Conservation (phyloP, 2,113 vertebrate species). For the Dipodomys stephensi region DNA sequence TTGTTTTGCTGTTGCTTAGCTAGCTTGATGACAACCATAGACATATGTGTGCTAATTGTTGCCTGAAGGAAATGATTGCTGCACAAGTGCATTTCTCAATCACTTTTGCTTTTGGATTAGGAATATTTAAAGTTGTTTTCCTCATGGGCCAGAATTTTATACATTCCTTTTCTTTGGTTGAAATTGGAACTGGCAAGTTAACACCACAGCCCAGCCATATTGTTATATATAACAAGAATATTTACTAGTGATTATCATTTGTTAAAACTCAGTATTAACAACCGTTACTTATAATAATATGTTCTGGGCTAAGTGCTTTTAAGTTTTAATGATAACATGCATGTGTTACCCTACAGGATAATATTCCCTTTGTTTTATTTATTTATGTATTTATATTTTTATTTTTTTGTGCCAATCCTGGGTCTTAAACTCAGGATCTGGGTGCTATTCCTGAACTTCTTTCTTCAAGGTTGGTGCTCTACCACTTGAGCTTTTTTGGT, state of each 20-base stretch:
- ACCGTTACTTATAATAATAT: background rate
- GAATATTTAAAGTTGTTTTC: conserved; percentile 61
- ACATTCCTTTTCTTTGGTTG: conserved; percentile 34
- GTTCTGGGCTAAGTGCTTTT: conserved; percentile 53
- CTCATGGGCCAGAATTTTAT: background rate
- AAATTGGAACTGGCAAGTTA: conserved; percentile 53
- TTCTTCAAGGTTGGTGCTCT: no score
- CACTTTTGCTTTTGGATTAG: conserved; percentile 66
- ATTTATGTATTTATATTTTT: no score
- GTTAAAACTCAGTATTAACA: conserved; percentile 57
- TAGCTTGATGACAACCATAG: background rate
- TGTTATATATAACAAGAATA: conserved; percentile 41
- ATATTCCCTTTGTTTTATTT: background rate
- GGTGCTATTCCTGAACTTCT: no score
- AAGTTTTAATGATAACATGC: conserved; percentile 53
- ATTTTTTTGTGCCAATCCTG: no score
- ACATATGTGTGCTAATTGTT: conserved; percentile 39
- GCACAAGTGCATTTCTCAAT: conserved; percentile 48
- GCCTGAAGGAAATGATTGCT: conserved; percentile 28
- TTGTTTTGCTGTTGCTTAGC: conserved; percentile 45
- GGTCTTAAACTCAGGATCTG: no score
- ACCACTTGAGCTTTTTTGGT: no score
- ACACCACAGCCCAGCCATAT: background rate
- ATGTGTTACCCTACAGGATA: conserved; percentile 9
- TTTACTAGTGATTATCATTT: conserved; percentile 50